A percentile compares a stretch with the other conserved stretches of the same genome.
Evolutionary conservation across 2,113 vertebrate genomes (phyloP).

Genomic region (Sebastes fasciatus): DNA sequence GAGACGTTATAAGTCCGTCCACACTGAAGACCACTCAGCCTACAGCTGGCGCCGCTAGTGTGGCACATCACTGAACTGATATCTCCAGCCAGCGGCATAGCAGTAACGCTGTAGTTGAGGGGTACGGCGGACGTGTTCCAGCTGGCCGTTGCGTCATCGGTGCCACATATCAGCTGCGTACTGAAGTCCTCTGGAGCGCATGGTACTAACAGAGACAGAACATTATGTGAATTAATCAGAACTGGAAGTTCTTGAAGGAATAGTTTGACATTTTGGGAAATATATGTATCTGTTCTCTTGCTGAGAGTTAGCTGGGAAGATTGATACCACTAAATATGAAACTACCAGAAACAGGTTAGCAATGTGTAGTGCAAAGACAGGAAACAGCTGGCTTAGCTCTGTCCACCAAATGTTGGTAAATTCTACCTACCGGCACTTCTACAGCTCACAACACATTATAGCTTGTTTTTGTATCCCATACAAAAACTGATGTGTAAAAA

Average conservation of each 20-base stretch:
- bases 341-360: background rate
- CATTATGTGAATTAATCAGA: background rate
- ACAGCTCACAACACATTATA: background rate
- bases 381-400: background rate
- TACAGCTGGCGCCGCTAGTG: constrained; percentile 54
- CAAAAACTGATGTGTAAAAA: background rate
- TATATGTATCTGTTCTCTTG: background rate
- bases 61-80: constrained; percentile 49
- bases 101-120: constrained; percentile 65
- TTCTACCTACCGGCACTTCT: background rate
- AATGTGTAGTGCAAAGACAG: background rate
- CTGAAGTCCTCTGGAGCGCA: constrained; percentile 73
- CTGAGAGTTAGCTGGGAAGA: background rate
- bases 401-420: background rate
- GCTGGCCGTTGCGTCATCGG: constrained; percentile 60
- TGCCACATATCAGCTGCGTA: constrained; percentile 60
- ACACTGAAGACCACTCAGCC: constrained; percentile 73
- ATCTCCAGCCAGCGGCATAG: constrained; percentile 29
- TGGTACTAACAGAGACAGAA: constrained; percentile 68
- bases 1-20: constrained; percentile 73
- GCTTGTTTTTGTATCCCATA: background rate
- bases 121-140: constrained; percentile 64
- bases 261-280: background rate
- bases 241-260: background rate
- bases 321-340: background rate